phyloP scores from a whole-genome alignment of 2,113 vertebrate genomes.

The Oreochromis niloticus region DNA sequence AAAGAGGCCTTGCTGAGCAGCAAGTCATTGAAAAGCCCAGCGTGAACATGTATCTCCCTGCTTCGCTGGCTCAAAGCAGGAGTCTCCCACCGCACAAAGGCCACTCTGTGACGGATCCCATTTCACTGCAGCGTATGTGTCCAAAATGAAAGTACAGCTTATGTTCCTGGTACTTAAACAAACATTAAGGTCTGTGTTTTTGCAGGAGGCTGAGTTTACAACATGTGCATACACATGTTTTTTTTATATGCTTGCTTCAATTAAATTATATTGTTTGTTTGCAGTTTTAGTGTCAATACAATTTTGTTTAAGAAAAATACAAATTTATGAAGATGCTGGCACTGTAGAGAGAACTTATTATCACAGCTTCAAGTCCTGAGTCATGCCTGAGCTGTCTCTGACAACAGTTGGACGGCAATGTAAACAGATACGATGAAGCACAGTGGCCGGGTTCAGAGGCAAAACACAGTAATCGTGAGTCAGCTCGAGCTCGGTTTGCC shows the following conservation, averaged over 20 bases:
- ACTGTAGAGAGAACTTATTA: neutral
- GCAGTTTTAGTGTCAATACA: neutral
- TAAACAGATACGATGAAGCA: constrained; percentile 2
- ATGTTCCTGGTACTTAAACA: neutral
- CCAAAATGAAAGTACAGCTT: neutral
- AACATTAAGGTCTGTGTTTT: neutral
- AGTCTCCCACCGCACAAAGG: neutral
- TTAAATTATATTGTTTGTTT: neutral
- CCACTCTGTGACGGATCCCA: neutral
- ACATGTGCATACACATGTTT: neutral
- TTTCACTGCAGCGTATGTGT: neutral
- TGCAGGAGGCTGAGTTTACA: neutral
- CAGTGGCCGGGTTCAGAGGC: neutral
- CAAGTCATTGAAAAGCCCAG: neutral
- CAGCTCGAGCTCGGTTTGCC: neutral
- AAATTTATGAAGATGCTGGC: neutral
- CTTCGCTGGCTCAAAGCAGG: neutral
- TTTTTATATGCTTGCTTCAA: neutral
- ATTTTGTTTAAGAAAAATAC: neutral
- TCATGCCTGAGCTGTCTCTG: constrained; percentile 3
- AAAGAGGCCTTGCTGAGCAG: constrained; percentile 6
- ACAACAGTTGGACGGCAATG: constrained; percentile 4
- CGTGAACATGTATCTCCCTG: neutral
- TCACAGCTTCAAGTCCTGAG: neutral
- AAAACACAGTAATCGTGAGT: constrained; percentile 23